Base-by-base conservation (phyloP, 2,888 invertebrate genomes). In the Hydrotaea cyrtoneurina region DNA sequence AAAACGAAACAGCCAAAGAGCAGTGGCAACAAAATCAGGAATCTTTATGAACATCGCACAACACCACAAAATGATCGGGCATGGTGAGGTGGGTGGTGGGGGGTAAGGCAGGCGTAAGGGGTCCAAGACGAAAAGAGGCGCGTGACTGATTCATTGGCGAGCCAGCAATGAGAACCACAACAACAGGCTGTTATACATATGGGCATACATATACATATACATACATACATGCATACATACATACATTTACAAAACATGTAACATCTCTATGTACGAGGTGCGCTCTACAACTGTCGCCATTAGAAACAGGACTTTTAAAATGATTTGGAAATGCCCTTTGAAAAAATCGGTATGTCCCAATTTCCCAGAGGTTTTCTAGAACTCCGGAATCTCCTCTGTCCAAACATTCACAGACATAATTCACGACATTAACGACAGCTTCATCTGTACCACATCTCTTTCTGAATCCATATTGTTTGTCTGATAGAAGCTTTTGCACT, bases 91-190 rank as follows among this genome's bases (percentile, higher is more conserved):
- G 21, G 31, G 69, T 21, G 23, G 17, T 23, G 46, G 21, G 23
- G 69, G 69, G 66, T 0, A 62, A 0, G 15, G 17, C 10, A 36
- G 23, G 66, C 39, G 36, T 71, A 81, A 55, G 21, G 43, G 31
- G 62, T 31, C 62, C 15, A 69, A 46, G 17, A 23, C 69, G 69
- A 19, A 77, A 79, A 69, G 76, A 82, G 85, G 85, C 82, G 82
- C 85, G 84, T 85, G 84, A 85, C 84, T 85, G 84, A 85, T 85
- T 85, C 84, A 85, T 69, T 85, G 76, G 21, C 57, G 66, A 75
- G 31, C 23, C 64, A 36, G 26, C 64, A 36, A 36, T 26, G n/a
- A 64, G 8, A 36, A 36, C 39, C 10, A 43, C 69, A 46, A 69
- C 69, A 46, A 46, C 15, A 46, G 11, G 39, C 21, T 69, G 8